A percentile compares a stretch with the other conserved stretches of the same genome.
These are phyloP conservation scores for Melanotaenia boesemani DNA, from an alignment of 2,797 vertebrate species.

Conservation along the genomic window DNA sequence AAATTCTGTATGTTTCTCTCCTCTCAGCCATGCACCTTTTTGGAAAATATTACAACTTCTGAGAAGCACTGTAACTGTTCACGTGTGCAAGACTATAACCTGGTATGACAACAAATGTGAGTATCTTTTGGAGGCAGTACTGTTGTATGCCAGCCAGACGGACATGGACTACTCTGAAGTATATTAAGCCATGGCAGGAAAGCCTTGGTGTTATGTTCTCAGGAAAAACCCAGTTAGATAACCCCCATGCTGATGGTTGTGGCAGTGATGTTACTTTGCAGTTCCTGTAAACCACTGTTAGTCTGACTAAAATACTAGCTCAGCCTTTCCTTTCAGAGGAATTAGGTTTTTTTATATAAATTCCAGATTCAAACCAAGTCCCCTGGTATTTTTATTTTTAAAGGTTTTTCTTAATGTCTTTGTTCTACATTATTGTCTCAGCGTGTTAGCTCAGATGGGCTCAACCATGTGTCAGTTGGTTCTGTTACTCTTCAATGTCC, in stretches of 20 bases:
- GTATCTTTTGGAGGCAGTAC: background rate
- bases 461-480: conserved; percentile 22
- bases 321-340: conserved; percentile 29
- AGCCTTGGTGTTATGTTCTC: background rate
- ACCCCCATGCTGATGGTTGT: background rate
- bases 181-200: background rate
- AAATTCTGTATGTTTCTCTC: conserved; percentile 19
- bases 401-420: conserved; percentile 5
- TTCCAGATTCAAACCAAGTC: conserved; percentile 18
- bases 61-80: no score
- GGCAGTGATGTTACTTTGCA: background rate
- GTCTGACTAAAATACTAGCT: conserved; percentile 33
- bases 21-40: conserved; percentile 2
- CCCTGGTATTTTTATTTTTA: background rate
- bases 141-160: conserved; percentile 4
- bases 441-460: conserved; percentile 25
- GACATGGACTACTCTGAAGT: background rate
- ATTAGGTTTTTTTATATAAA: conserved; percentile 20
- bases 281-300: background rate
- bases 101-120: background rate
- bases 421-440: conserved; percentile 16
- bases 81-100: no score
- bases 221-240: background rate
- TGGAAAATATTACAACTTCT: no score
- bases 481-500: conserved; percentile 18